Conservation (phyloP, 2,888 invertebrate genomes). For the Danaus chrysippus region DNA sequence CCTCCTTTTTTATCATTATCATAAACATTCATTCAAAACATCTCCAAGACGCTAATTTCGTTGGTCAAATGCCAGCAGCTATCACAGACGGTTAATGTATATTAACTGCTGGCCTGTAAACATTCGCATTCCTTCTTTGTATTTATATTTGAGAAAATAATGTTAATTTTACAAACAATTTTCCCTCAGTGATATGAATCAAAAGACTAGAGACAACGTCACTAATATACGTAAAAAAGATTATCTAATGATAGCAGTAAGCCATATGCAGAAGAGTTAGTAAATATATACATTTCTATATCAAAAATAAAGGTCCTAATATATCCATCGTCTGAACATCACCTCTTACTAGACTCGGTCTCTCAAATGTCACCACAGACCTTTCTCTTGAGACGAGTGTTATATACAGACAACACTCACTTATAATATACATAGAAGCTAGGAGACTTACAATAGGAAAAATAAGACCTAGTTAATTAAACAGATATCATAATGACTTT, state of each 20-base stretch:
- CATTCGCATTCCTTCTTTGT: slow-evolving; percentile 23
- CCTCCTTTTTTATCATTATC: neutral
- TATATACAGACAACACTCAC: neutral
- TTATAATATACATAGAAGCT: neutral
- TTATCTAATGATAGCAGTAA: too few relatives aligned
- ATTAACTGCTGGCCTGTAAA: slow-evolving; percentile 23
- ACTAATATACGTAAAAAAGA: too few relatives aligned
- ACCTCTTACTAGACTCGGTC: neutral
- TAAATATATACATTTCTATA: too few relatives aligned
- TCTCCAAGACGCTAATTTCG: slow-evolving; percentile 22
- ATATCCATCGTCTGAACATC: neutral
- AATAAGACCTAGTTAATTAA: too few relatives aligned
- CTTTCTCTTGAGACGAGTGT: slow-evolving; percentile 2
- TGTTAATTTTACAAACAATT: neutral
- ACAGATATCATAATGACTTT: too few relatives aligned
- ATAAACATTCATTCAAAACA: slow-evolving; percentile 24
- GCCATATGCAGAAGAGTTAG: too few relatives aligned
- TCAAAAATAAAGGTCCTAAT: neutral
- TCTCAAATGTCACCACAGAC: slow-evolving; percentile 4
- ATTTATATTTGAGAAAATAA: slow-evolving; percentile 3
- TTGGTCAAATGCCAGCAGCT: slow-evolving; percentile 29
- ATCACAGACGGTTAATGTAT: slow-evolving; percentile 27
- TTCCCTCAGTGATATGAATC: too few relatives aligned
- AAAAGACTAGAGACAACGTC: too few relatives aligned
- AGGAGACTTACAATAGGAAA: neutral